These are phyloP conservation scores for Vespertilio murinus DNA, from an alignment of 2,797 vertebrate genomes.

Conservation along the genomic window DNA sequence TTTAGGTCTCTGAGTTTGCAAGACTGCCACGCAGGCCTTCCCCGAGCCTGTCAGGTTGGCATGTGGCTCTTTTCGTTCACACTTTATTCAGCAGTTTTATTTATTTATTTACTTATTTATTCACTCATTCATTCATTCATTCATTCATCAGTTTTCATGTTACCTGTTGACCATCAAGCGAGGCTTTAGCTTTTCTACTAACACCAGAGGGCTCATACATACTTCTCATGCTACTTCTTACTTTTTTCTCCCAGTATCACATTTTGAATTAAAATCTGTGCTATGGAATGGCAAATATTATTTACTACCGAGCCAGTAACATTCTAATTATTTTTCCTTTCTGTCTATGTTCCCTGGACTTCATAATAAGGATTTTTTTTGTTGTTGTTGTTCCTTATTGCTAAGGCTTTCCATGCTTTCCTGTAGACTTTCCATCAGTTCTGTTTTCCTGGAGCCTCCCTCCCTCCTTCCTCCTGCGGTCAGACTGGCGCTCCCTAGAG, in stretches of 20 bases:
- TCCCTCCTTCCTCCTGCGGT: not conserved
- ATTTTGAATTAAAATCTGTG: not conserved
- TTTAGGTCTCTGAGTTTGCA: too few species aligned
- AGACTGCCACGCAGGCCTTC: too few species aligned
- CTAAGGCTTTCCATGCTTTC: not conserved
- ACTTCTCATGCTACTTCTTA: not conserved
- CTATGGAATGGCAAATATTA: not conserved
- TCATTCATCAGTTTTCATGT: not conserved
- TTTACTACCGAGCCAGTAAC: not conserved
- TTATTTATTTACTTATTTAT: too few species aligned
- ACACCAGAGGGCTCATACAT: not conserved
- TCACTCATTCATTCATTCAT: too few species aligned
- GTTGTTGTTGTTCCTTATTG: not conserved
- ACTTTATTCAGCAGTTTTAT: too few species aligned
- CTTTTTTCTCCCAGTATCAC: not conserved
- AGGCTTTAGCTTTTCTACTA: not conserved
- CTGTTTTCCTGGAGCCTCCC: not conserved
- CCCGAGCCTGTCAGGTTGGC: too few species aligned
- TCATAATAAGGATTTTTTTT: not conserved
- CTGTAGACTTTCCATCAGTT: not conserved
- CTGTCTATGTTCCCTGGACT: not conserved
- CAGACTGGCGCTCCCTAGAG: not conserved
- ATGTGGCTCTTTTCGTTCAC: too few species aligned
- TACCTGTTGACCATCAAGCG: not conserved
- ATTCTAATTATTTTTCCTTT: not conserved